These are phyloP conservation scores for Abrostola tripartita DNA, from an alignment of 2,888 invertebrate species.

Conservation along the genomic window DNA sequence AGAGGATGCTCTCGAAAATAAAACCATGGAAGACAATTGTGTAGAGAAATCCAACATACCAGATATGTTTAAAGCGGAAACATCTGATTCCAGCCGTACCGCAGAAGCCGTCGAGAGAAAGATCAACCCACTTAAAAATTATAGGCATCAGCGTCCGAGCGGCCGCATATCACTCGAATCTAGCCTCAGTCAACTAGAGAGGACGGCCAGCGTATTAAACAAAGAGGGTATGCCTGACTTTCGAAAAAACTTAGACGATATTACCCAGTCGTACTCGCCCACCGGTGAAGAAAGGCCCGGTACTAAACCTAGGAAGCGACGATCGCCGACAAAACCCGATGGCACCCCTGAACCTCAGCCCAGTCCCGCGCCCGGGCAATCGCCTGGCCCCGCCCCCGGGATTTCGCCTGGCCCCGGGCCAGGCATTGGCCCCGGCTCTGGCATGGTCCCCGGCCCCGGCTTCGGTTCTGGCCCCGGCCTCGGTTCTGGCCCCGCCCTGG, in stretches of 20 bases:
- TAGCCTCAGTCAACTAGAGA: conserved; percentile 80
- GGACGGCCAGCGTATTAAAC: conserved; percentile 80
- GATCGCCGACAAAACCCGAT: conserved; percentile 77
- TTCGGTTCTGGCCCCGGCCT: conserved; percentile 48
- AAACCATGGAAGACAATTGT: conserved; percentile 61
- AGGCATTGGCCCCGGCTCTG: conserved; percentile 1
- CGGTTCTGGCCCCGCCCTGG: background rate
- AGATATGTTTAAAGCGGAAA: conserved; percentile 49
- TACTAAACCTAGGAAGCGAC: conserved; percentile 80
- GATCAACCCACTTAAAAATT: conserved; percentile 83
- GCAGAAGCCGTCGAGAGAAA: conserved; percentile 75
- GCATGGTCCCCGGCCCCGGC: background rate
- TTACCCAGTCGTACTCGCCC: conserved; percentile 85
- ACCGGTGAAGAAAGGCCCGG: conserved; percentile 75
- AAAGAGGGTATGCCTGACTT: conserved; percentile 84
- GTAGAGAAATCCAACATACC: conserved; percentile 52
- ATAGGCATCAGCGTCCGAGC: conserved; percentile 81
- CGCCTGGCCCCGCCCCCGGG: conserved; percentile 48
- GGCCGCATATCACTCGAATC: conserved; percentile 78
- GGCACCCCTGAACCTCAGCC: conserved; percentile 65
- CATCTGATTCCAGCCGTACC: conserved; percentile 48
- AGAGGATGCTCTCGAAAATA: conserved; percentile 78
- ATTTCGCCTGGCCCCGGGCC: conserved; percentile 72
- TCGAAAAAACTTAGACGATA: conserved; percentile 83
- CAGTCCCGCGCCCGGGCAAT: background rate